Base-by-base conservation (phyloP, 1,140 invertebrate genomes). In the Trichogramma pretiosum region DNA sequence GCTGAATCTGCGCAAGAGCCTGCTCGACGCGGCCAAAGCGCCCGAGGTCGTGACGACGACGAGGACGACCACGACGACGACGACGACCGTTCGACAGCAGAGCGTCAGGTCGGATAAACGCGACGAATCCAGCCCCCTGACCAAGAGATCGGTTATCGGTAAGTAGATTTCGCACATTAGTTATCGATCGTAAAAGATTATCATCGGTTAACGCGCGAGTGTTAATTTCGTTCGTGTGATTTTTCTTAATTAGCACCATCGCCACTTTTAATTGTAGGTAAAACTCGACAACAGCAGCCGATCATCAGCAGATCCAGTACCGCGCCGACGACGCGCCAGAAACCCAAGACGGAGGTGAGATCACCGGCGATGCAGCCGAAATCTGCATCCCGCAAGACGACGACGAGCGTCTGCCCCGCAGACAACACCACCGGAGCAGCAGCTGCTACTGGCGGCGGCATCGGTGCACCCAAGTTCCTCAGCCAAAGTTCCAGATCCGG, bases 401-500 rank as follows among this genome's bases (percentile, higher is more conserved):
- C 43, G 14, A 7, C 36, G 13, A 37, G 32, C 23, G 61, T 59
- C 34, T 43, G 45, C 10, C 34, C 11, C 5, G 64, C 70, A 3
- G 63, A 65, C 0, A 68, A 64, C 43, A 26, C 48, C 16, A 40
- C 42, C 21, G 36, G 30, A 16, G 67, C 64, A 55, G 39, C 30
- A n/a, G n/a, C 40, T 7, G 16, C 33, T 36, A 26, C 28, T 22
- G 14, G 13, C 11, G 17, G 13, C 1, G 38, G 41, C 17, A 16
- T 24, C 38, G 36, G 45, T 26, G 44, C 33, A 32, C 49, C 49
- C 18, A 51, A 51, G 44, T 51, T 51, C 49, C 61, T 64, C 4
- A 72, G 64, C 5, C 70, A 74, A 21, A 72, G 72, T 35, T 74
- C 72, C 10, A 67, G 83, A 46, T 85, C 83, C 1, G 79, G 80